Base-by-base conservation (phyloP, 2,113 vertebrate species). In the Myrmophylax atrothorax region DNA sequence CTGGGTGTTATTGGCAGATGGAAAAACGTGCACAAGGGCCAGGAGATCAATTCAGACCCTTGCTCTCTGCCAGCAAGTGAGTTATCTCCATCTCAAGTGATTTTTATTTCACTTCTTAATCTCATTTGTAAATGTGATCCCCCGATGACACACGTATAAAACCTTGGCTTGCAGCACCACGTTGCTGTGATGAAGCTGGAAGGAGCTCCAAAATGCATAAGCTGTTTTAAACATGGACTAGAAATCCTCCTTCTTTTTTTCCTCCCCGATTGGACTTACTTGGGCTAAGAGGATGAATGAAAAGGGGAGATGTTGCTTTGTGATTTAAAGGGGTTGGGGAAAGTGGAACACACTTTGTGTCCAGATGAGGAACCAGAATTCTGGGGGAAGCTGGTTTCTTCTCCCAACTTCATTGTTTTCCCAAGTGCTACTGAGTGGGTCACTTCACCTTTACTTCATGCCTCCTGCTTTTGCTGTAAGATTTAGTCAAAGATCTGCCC, bases 91-190 rank as follows among this genome's bases (percentile, higher is more conserved):
- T 96, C 93, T 94, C 73, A 66, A 96, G 94, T 74, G 96, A 95
- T 81, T 96, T 91, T 96, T 97, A 97, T 97, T 97, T 97, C 58
- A 15, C 82, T 95, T 86, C 95, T 95, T 97, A 91, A 97, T 98
- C 97, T 95, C 96, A 90, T 96, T 97, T 95, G 96, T 96, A 93
- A 74, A 95, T 79, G 82, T 3, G 19, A 94, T 96, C 94, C 92
- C 49, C 85, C 1, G 70, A 96, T 95, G 95, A 97, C 95, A 96
- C 87, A 76, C 4, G 29, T 24, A 68, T 78, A 76, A 97, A 97
- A 77, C n/a, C 60, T 94, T 97, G 97, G 97, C 96, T 88, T 55
- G 47, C 49, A 73, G 75, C 16, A 18, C 60, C 5, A 63, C 3
- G 19, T 90, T 88, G 77, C 69, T 82, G 73, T 63, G 90, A 89